Conservation (phyloP, 2,888 invertebrate species). For the Meliscaeva auricollis region DNA sequence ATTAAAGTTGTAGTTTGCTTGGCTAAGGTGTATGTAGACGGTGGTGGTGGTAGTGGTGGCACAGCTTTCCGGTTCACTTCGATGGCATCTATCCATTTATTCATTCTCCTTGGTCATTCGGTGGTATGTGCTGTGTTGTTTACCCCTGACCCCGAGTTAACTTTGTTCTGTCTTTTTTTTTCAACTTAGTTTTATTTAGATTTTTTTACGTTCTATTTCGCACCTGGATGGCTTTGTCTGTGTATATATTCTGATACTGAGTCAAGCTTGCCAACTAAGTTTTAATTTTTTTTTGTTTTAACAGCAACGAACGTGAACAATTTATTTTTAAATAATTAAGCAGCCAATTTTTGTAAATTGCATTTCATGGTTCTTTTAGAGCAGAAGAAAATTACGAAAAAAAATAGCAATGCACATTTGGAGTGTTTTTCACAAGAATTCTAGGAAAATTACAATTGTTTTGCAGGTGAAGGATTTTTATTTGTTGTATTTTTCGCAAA, state of each 20-base stretch:
- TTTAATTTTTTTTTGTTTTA: neutral
- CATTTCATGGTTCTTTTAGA: too few species aligned
- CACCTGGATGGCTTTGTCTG: neutral
- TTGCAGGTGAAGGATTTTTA: neutral
- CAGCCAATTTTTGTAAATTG: neutral
- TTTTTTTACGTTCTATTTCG: neutral
- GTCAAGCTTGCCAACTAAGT: conserved; percentile 21
- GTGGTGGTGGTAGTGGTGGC: neutral
- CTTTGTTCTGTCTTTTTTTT: conserved; percentile 5
- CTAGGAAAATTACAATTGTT: too few species aligned
- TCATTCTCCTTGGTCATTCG: conserved; percentile 20
- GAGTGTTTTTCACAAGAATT: too few species aligned
- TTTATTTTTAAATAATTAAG: conserved; percentile 7
- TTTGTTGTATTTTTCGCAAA: too few species aligned
- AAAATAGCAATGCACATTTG: too few species aligned
- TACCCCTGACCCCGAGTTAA: neutral
- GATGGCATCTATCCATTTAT: conserved; percentile 37
- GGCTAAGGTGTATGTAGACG: neutral
- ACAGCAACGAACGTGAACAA: neutral
- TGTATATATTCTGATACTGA: neutral
- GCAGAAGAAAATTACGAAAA: too few species aligned
- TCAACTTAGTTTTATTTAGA: conserved; percentile 8
- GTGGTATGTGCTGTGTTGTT: neutral
- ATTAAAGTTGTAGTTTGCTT: conserved; percentile 23
- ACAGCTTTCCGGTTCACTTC: conserved; percentile 12